Base-by-base conservation (phyloP, 53 echinoderm and acorn worm genomes). In the Hippasteria phrygiana region DNA sequence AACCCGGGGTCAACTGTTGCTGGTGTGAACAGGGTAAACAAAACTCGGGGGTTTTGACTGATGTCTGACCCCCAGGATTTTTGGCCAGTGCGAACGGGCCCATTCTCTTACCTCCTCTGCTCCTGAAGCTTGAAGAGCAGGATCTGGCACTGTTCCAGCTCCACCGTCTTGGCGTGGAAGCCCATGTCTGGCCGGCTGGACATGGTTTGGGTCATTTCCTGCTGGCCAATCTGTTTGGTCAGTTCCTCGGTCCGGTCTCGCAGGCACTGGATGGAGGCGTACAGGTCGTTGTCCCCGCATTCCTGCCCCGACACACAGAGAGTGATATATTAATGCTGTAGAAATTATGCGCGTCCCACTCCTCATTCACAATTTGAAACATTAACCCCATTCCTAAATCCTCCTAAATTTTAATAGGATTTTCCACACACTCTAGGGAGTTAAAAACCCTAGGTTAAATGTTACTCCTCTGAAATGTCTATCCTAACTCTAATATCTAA, bases 181-280 rank as follows among this genome's bases (percentile, higher is more conserved):
- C 83, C 73, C 41, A 88, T 83, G 7, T 73, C 37, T 36, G 88
- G 85, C 14, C 32, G 26, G 6, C 27, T 56, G 28, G n/a, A 31
- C 55, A 88, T 69, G 74, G 87, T 32, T 3, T 73, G 32, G 3
- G 78, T 14, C 22, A 69, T 39, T 16, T 81, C 77, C 69, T 86
- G 74, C 14, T 71, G 13, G 4, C 73, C 86, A 27, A 96, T 88
- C 43, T 90, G 79, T 2, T 80, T 67, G 10, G 93, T 88, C 66
- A 97, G 81, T 73, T 92, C 89, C 83, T 95, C 83, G 22, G 97
- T 97, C 11, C 93, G 83, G 22, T 95, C 95, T 16, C 95, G 77
- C 36, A 97, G 67, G 67, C 93, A 92, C 70, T 95, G 90, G 54
- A 97, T 97, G 69, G 97, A 97, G 36, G 93, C 97, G 56, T 97